These are phyloP conservation scores for Elgaria multicarinata DNA, from an alignment of 2,113 vertebrate genomes.

Conservation along the genomic window DNA sequence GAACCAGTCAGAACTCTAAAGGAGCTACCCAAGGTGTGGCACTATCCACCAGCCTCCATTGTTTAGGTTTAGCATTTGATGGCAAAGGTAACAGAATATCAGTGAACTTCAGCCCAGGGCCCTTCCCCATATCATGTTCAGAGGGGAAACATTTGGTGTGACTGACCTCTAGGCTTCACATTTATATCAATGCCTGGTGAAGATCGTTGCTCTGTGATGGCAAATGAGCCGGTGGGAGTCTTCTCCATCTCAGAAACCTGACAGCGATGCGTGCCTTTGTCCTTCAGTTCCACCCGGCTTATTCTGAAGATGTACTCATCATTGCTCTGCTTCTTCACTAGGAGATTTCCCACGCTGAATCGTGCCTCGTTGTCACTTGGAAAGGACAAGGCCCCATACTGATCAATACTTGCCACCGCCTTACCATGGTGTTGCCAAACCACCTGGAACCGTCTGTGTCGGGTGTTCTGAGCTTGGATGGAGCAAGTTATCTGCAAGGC, in stretches of 20 bases:
- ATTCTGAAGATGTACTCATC: constrained; percentile 77
- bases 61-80: neutral
- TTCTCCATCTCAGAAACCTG: constrained; percentile 73
- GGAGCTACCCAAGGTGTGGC: too few species aligned
- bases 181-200: constrained; percentile 50
- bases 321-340: constrained; percentile 67
- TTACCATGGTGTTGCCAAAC: constrained; percentile 73
- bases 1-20: too few species aligned
- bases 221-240: constrained; percentile 35
- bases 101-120: neutral
- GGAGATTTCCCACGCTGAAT: constrained; percentile 75
- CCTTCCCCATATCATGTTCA: neutral
- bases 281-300: constrained; percentile 70
- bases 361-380: constrained; percentile 60
- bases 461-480: constrained; percentile 57
- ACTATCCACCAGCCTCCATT: too few species aligned
- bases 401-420: constrained; percentile 76
- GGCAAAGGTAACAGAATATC: neutral
- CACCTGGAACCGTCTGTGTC: constrained; percentile 73
- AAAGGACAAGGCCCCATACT: constrained; percentile 74
- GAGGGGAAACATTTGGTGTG: neutral
- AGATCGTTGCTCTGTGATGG: constrained; percentile 31
- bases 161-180: constrained; percentile 66
- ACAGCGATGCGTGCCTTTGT: constrained; percentile 82
- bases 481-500: constrained; percentile 76